Percentiles rank a stretch among this genome's conserved stretches.
Evolutionary conservation across 2,888 invertebrate species (phyloP).

Genomic region (Noctua janthina): DNA sequence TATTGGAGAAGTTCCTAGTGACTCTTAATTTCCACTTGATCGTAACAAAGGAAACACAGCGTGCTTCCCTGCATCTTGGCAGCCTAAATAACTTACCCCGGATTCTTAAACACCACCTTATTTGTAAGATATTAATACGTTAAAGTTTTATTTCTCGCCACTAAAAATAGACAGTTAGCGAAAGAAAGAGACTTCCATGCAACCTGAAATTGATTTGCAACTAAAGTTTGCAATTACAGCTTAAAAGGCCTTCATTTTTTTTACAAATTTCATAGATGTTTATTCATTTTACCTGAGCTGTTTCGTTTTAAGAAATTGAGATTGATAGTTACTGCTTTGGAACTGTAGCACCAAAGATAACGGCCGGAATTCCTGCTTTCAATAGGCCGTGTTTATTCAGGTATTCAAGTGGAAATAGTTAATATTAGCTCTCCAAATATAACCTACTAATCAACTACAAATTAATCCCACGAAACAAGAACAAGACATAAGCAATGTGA

Average conservation of each 20-base stretch:
- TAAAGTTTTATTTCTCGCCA: too few relatives aligned
- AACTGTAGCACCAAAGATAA: background rate
- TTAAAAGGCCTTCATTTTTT: too few relatives aligned
- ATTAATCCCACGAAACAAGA: slow-evolving; percentile 50
- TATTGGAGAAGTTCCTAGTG: background rate
- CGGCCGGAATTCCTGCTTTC: background rate
- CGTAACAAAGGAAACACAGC: background rate
- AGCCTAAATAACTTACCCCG: background rate
- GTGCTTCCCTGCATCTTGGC: background rate
- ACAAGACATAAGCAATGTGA: slow-evolving; percentile 43
- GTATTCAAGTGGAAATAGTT: background rate
- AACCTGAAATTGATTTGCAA: background rate
- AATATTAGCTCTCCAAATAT: slow-evolving; percentile 1
- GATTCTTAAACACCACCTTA: background rate
- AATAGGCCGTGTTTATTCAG: background rate
- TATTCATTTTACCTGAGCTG: background rate
- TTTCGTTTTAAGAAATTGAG: background rate
- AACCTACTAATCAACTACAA: slow-evolving; percentile 37
- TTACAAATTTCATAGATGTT: background rate
- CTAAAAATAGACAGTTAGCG: background rate
- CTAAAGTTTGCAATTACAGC: background rate
- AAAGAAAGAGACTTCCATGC: background rate
- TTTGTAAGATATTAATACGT: background rate
- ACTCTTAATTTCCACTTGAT: background rate
- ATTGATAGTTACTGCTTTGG: background rate